A percentile compares a stretch with the other conserved stretches of the same genome.
phyloP scores from a whole-genome alignment of 2,797 vertebrate species.

The Coendou prehensilis region DNA sequence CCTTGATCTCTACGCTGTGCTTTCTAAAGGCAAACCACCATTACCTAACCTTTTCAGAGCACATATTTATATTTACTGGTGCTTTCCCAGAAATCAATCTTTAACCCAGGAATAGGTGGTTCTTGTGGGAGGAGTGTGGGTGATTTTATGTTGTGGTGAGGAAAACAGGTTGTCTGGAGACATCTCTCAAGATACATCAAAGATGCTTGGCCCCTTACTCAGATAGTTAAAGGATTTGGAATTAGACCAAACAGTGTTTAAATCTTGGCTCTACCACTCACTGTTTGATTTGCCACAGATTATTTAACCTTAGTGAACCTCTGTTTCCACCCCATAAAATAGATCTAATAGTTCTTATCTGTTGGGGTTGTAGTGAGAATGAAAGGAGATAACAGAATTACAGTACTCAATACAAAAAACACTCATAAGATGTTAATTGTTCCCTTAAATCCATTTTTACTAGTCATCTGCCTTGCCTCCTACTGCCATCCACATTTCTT shows the following conservation, averaged over 20 bases:
- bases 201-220: background rate
- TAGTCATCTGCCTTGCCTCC: background rate
- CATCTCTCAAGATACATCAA: background rate
- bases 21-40: background rate
- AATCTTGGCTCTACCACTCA: background rate
- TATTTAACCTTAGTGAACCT: background rate
- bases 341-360: constrained; percentile 3
- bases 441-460: background rate
- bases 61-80: constrained; percentile 36
- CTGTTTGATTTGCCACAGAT: constrained; percentile 1
- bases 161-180: background rate
- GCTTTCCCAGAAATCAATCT: background rate
- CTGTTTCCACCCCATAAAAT: constrained; percentile 8
- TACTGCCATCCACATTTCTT: background rate
- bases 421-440: background rate
- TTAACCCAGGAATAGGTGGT: background rate
- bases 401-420: background rate
- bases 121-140: background rate
- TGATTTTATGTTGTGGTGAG: background rate
- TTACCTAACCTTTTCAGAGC: constrained; percentile 23
- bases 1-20: background rate
- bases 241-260: background rate
- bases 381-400: background rate
- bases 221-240: background rate
- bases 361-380: background rate